Base-by-base conservation (phyloP, 2,113 vertebrate species). In the Pholis gunnellus region DNA sequence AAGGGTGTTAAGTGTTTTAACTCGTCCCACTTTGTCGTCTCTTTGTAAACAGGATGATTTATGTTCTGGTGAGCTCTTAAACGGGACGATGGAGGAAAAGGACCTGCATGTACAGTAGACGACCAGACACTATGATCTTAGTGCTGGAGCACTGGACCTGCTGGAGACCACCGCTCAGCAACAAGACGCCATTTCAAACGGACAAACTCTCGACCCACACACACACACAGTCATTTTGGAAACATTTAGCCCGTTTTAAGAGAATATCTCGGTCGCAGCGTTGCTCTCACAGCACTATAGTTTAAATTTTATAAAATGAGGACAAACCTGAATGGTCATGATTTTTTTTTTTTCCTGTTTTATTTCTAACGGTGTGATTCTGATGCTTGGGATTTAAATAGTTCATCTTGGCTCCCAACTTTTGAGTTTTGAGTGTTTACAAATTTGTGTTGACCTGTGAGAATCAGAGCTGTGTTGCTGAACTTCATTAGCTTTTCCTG, bases 51-150 rank as follows among this genome's bases (percentile, higher is more conserved):
- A 99, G 98, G 94, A 99, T 99, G 98, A 99, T 99, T 94, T 99
- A 99, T 74, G 98, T 99, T 81, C 94, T 99, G 96, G 98, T 99
- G 96, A 99, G 98, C 96, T 99, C 98, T 81, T 99, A 99, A 96
- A 92, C 63, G 18, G 29, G 79, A 36, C 25, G 13, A n/a, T 18
- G 74, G 52, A 63, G 78, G 79, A 82, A 20, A 64, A 56, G 79
- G 82, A 88, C 72, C 81, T 74, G 85, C 86, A 87, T 81, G 87
- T 81, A 85, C 87, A 78, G 86, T 72, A 60, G 86, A 90, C 67
- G 70, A 86, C 80, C 84, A 90, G 88, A 89, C 75, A 70, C 90
- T 85, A 75, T 31, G 80, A 89, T 81, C 73, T 78, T 60, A 76
- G 92, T 90, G 90, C 88, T 92, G 93, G 87, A 85, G 84, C 90